Conservation (phyloP, 2,797 vertebrate genomes). For the Crenuchus spilurus region DNA sequence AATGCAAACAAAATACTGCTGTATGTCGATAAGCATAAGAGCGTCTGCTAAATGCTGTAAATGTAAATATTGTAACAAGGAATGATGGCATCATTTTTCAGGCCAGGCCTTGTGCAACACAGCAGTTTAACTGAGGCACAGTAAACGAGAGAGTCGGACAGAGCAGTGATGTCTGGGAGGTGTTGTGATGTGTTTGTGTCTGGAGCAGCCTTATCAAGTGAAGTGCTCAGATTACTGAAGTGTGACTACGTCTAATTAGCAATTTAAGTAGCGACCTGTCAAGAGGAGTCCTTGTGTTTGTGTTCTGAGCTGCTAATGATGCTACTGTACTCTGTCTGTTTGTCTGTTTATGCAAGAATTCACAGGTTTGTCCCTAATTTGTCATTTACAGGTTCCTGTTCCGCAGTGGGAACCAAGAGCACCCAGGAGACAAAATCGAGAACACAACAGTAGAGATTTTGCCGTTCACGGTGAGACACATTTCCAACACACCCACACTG, state of each 20-base stretch:
- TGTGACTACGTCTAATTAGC: not conserved
- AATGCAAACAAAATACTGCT: too few relatives aligned
- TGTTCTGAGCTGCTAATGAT: not conserved
- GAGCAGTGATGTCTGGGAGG: too few relatives aligned
- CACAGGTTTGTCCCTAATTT: slow-evolving; percentile 12
- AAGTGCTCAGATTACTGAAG: not conserved
- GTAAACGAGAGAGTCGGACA: too few relatives aligned
- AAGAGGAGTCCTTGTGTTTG: not conserved
- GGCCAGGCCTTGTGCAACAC: too few relatives aligned
- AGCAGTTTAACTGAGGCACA: too few relatives aligned
- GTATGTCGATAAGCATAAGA: too few relatives aligned
- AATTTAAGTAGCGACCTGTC: not conserved
- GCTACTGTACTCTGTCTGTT: not conserved
- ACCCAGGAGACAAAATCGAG: slow-evolving; percentile 92
- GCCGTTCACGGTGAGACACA: slow-evolving; percentile 84
- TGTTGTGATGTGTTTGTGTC: not conserved
- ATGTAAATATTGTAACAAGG: too few relatives aligned
- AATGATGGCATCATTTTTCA: too few relatives aligned
- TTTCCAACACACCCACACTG: too few relatives aligned
- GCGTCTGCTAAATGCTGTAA: too few relatives aligned
- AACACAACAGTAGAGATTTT: slow-evolving; percentile 96
- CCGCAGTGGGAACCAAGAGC: slow-evolving; percentile 96
- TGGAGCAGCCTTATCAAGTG: not conserved
- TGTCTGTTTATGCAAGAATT: slow-evolving; percentile 8
- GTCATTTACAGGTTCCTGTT: slow-evolving; percentile 89